Evolutionary conservation across 35 echinoderm and acorn worm genomes (phyloP).

Genomic region (Acanthaster planci): DNA sequence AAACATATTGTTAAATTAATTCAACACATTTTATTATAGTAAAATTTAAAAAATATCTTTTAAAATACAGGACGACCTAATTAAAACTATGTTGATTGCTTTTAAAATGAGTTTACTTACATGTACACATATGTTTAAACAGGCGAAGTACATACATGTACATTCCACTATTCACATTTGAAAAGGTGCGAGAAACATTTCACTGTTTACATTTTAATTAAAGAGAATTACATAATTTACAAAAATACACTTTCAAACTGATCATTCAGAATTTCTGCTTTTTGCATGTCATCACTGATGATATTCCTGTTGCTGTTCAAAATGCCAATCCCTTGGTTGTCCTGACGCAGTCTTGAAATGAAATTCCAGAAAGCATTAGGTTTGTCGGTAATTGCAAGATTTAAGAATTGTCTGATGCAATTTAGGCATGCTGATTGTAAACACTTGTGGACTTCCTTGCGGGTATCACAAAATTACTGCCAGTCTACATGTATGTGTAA

Average conservation of each 20-base stretch:
- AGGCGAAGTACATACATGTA: too few relatives aligned
- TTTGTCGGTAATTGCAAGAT: not conserved
- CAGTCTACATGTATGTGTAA: not conserved
- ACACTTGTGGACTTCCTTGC: conserved; percentile 18
- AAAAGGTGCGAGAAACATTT: too few relatives aligned
- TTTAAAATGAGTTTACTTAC: too few relatives aligned
- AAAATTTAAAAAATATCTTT: too few relatives aligned
- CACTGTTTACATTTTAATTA: too few relatives aligned
- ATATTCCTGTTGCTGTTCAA: not conserved
- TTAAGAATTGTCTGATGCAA: not conserved
- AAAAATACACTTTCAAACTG: conserved; percentile 47
- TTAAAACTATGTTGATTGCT: too few relatives aligned
- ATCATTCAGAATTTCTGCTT: conserved; percentile 42
- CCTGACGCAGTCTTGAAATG: conserved; percentile 48
- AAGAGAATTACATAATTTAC: too few relatives aligned
- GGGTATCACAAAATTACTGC: not conserved
- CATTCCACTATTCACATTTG: too few relatives aligned
- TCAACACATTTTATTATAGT: too few relatives aligned
- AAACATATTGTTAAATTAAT: too few relatives aligned
- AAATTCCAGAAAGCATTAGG: conserved; percentile 50
- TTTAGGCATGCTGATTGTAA: not conserved
- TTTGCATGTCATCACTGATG: conserved; percentile 19
- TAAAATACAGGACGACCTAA: too few relatives aligned
- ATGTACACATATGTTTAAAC: too few relatives aligned
- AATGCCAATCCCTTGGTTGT: conserved; percentile 27